Percentiles rank a stretch among this genome's conserved stretches.
These are phyloP conservation scores for Pithys albifrons DNA, from an alignment of 2,113 vertebrate genomes.

Conservation along the genomic window DNA sequence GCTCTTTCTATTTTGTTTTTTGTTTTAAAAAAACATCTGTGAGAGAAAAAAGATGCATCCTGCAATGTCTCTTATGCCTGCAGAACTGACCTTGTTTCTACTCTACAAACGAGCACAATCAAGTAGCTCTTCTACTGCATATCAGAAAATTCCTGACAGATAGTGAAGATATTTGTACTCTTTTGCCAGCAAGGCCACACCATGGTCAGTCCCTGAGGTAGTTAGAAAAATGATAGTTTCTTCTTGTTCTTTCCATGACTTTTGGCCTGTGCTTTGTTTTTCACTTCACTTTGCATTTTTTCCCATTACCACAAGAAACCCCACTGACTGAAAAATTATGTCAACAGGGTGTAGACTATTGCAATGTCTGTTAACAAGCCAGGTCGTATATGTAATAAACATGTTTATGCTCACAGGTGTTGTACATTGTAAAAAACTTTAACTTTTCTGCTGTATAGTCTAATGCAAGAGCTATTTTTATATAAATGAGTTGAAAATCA, in stretches of 20 bases:
- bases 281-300: constrained; percentile 7
- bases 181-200: background rate
- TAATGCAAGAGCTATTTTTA: background rate
- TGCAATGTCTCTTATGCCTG: background rate
- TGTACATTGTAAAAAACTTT: background rate
- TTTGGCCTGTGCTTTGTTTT: constrained; percentile 17
- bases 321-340: constrained; percentile 50
- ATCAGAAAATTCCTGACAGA: background rate
- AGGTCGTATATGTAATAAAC: background rate
- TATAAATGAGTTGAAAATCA: background rate
- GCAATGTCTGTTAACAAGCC: constrained; percentile 13
- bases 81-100: background rate
- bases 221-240: background rate
- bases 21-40: background rate
- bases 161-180: background rate
- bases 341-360: constrained; percentile 1
- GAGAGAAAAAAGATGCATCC: background rate
- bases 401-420: background rate
- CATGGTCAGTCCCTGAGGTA: background rate
- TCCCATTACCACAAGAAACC: constrained; percentile 29
- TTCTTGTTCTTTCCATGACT: background rate
- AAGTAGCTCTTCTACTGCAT: background rate
- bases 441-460: background rate
- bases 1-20: background rate
- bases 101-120: background rate